A percentile compares a stretch with the other conserved stretches of the same genome.
phyloP scores from a whole-genome alignment of 2,113 vertebrate species.

The Mugil cephalus region DNA sequence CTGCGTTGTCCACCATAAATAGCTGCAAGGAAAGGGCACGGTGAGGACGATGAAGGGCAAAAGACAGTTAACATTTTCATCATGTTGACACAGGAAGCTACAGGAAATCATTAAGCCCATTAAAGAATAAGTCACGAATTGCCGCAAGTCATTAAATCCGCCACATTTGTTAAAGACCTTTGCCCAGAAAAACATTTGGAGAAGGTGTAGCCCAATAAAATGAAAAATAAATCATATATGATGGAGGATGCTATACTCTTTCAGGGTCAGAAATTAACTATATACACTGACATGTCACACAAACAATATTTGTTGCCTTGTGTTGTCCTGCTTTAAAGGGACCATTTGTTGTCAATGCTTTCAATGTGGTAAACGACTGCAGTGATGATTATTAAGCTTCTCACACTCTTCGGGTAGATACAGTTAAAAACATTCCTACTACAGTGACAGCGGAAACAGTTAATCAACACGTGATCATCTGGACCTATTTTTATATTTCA shows the following conservation, averaged over 20 bases:
- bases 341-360: background rate
- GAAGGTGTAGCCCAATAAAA: background rate
- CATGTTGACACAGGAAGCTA: constrained; percentile 43
- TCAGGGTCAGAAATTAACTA: too few relatives aligned
- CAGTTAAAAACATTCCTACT: too few relatives aligned
- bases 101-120: constrained; percentile 68
- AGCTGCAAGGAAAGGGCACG: constrained; percentile 86
- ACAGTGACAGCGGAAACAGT: too few relatives aligned
- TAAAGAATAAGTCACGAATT: constrained; percentile 58
- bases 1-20: constrained; percentile 99
- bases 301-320: background rate
- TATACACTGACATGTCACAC: too few relatives aligned
- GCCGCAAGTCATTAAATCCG: constrained; percentile 45
- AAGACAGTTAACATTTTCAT: constrained; percentile 52
- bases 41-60: constrained; percentile 36
- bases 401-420: too few relatives aligned
- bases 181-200: background rate
- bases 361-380: background rate
- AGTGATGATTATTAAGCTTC: too few relatives aligned
- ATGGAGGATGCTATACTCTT: background rate
- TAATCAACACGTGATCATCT: too few relatives aligned
- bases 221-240: background rate
- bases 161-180: constrained; percentile 14
- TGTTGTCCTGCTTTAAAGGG: background rate
- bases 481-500: too few relatives aligned